A percentile compares a stretch with the other conserved stretches of the same genome.
These are phyloP conservation scores for Octopus bimaculoides DNA, from an alignment of 1,140 invertebrate genomes.

Conservation along the genomic window DNA sequence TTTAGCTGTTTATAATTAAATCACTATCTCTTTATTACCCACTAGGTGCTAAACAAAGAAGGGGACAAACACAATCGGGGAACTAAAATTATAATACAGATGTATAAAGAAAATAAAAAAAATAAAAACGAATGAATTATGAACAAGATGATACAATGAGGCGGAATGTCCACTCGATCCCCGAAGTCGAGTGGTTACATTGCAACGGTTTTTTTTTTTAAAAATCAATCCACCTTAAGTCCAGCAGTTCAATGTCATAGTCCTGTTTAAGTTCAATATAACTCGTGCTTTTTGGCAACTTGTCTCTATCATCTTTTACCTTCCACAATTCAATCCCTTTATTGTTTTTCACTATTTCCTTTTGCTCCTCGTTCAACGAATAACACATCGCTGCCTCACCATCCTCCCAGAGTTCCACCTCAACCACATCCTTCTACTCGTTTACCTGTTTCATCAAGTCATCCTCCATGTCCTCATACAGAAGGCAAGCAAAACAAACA, in stretches of 20 bases:
- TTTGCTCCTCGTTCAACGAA: too few relatives aligned
- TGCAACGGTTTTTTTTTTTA: background rate
- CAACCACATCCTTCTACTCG: too few relatives aligned
- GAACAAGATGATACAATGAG: background rate
- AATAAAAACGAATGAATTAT: background rate
- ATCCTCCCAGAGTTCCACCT: too few relatives aligned
- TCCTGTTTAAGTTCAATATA: background rate
- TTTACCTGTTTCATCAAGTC: too few relatives aligned
- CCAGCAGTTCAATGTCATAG: background rate
- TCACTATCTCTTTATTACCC: too few relatives aligned
- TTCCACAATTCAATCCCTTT: background rate
- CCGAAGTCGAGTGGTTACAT: background rate
- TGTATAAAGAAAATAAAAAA: background rate
- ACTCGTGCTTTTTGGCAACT: background rate
- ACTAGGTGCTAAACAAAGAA: too few relatives aligned
- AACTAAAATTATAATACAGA: too few relatives aligned
- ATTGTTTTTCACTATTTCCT: background rate
- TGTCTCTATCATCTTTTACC: background rate
- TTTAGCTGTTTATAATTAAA: too few relatives aligned
- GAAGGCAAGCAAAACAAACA: too few relatives aligned
- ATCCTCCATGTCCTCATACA: too few relatives aligned
- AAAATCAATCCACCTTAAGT: background rate
- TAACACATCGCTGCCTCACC: too few relatives aligned
- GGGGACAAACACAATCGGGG: too few relatives aligned
- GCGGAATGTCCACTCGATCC: background rate